phyloP scores from a whole-genome alignment of 2,797 vertebrate species.

The Anguilla marmorata region DNA sequence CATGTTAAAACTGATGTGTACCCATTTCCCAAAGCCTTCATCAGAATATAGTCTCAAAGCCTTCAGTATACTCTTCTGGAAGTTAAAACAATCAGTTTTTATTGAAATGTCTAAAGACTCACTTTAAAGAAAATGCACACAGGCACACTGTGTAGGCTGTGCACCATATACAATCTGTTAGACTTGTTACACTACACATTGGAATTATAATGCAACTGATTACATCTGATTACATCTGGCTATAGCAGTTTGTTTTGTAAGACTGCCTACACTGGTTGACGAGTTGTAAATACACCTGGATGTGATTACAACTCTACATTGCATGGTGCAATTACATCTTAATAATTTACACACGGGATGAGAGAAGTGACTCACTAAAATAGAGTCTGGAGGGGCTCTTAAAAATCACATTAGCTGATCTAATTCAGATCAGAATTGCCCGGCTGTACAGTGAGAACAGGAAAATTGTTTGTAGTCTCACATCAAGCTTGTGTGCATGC shows the following conservation, averaged over 20 bases:
- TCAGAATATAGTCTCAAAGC: background rate
- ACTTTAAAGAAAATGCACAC: background rate
- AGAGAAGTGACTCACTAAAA: conserved; percentile 39
- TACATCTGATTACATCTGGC: conserved; percentile 31
- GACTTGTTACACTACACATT: background rate
- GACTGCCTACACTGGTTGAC: conserved; percentile 28
- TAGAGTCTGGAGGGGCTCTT: conserved; percentile 48
- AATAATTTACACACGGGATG: conserved; percentile 24
- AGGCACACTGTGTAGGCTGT: background rate
- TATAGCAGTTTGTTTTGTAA: conserved; percentile 34
- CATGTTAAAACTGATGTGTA: background rate
- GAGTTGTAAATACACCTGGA: conserved; percentile 49
- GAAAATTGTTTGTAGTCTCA: background rate
- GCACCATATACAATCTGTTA: background rate
- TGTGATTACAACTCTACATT: conserved; percentile 32
- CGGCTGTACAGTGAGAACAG: background rate
- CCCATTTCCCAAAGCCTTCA: background rate
- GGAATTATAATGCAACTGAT: conserved; percentile 30
- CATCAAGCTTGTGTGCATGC: background rate
- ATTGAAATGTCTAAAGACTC: background rate
- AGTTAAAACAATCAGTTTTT: background rate
- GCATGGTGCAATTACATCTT: too few species aligned
- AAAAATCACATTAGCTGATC: conserved; percentile 61
- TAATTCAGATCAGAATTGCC: conserved; percentile 56
- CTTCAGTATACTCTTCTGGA: background rate